Base-by-base conservation (phyloP, 2,888 invertebrate genomes). In the Clusia tigrina region DNA sequence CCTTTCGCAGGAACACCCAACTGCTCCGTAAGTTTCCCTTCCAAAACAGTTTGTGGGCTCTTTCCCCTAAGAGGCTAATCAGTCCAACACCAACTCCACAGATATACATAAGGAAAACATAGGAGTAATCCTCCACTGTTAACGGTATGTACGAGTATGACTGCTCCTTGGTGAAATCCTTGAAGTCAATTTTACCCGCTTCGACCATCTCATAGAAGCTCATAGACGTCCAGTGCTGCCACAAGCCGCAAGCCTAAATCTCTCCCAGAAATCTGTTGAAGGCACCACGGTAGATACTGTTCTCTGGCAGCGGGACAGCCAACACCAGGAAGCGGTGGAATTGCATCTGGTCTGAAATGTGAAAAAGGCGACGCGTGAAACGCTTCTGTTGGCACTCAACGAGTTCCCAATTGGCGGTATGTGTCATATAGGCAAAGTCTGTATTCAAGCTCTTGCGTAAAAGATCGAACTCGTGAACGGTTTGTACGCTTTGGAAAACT, bases 31-130 rank as follows among this genome's bases (percentile, higher is more conserved):
- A 32, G 32, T n/a, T n/a, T n/a, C n/a, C n/a, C n/a, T n/a, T 32
- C 32, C 12, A 32, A 12, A 32, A 32, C 6, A 32, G 32, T 12
- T 32, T 32, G 6, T 12, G 6, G 6, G 32, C 32, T 32, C 6
- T 32, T 32, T 60, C 60, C 12, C 25, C 37, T 15, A 48, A 12
- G 17, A 60, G 55, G 17, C 38, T 17, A 20, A 54, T 26, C 26
- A 48, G 10, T 1, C 22, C 24, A 2, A 54, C 1, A 17, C 9
- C 2, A 10, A 60, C 12, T n/a, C 54, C 42, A 15, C 26, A 15
- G n/a, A 24, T 48, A 48, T 55, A 55, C 17, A 60, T 2, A 18
- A 24, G 46, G 48, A 48, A 55, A 24, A 55, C 12, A 23, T 22
- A 51, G 12, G 48, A 55, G 12, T 55, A 56, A 26, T 55, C 25